Evolutionary conservation across 2,888 invertebrate genomes (phyloP).

Genomic region (Amphipoea oculea): DNA sequence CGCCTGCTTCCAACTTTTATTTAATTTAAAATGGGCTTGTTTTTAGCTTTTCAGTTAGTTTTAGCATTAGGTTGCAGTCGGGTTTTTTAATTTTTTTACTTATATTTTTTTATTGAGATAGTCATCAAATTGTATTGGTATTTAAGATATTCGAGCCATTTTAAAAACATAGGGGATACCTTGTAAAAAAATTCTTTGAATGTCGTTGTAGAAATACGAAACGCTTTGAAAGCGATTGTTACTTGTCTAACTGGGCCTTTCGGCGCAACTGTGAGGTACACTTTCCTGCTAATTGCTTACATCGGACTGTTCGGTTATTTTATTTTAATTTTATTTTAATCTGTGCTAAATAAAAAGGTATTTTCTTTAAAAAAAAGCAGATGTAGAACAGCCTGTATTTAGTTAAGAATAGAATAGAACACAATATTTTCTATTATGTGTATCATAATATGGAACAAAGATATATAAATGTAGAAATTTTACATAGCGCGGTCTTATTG

Average conservation of each 20-base stretch:
- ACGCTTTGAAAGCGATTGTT: neutral
- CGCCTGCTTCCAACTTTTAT: too few relatives aligned
- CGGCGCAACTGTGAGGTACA: too few relatives aligned
- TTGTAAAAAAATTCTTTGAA: neutral
- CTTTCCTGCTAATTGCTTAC: too few relatives aligned
- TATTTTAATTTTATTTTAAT: neutral
- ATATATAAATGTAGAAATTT: too few relatives aligned
- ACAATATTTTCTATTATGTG: too few relatives aligned
- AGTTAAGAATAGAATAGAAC: neutral
- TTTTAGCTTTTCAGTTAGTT: too few relatives aligned
- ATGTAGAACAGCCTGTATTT: neutral
- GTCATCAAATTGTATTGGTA: neutral
- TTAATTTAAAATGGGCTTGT: too few relatives aligned
- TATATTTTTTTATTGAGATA: neutral
- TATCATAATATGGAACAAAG: too few relatives aligned
- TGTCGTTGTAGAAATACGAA: neutral
- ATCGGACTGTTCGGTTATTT: neutral
- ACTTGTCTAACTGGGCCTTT: too few relatives aligned
- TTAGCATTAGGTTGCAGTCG: too few relatives aligned
- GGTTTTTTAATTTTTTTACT: too few relatives aligned
- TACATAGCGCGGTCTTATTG: too few relatives aligned
- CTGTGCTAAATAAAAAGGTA: neutral
- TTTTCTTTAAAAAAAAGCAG: neutral
- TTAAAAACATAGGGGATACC: neutral
- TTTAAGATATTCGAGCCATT: neutral